Percentiles rank a stretch among this genome's conserved stretches.
These are phyloP conservation scores for Periophthalmus modestus DNA, from an alignment of 2,113 vertebrate species.

Conservation along the genomic window DNA sequence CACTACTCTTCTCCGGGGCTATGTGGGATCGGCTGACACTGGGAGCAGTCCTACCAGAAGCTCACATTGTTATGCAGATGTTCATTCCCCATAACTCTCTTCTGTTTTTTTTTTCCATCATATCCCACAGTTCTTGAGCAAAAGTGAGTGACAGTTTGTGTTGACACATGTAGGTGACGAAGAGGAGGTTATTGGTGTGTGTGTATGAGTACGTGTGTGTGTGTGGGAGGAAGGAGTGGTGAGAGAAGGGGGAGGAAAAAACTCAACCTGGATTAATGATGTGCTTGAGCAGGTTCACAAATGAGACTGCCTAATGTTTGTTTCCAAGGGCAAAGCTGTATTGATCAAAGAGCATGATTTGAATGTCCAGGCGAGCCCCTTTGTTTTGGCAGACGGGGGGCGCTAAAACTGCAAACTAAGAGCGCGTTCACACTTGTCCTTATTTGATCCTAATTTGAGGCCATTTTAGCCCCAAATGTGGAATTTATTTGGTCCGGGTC, in stretches of 20 bases:
- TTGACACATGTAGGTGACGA: conserved; percentile 63
- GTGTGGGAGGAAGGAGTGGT: conserved; percentile 10
- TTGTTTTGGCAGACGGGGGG: conserved; percentile 24
- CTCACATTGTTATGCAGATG: conserved; percentile 75
- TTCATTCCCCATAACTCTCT: conserved; percentile 59
- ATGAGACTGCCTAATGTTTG: conserved; percentile 73
- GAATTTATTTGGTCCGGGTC: too few relatives aligned
- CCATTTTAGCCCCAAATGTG: too few relatives aligned
- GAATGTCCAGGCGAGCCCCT: conserved; percentile 48
- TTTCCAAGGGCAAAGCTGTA: conserved; percentile 76
- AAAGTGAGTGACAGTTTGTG: conserved; percentile 72
- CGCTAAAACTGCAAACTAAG: not conserved
- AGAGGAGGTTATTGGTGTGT: conserved; percentile 33
- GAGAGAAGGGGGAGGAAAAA: conserved; percentile 22
- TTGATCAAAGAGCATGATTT: conserved; percentile 71
- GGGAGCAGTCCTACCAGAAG: conserved; percentile 61
- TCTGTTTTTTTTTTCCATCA: conserved; percentile 39
- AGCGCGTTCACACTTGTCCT: too few relatives aligned
- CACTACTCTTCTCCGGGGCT: conserved; percentile 64
- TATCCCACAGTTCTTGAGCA: conserved; percentile 56
- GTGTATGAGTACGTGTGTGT: conserved; percentile 11
- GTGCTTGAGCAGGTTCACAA: conserved; percentile 76
- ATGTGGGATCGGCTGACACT: conserved; percentile 64
- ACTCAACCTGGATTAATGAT: conserved; percentile 75
- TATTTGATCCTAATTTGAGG: too few relatives aligned